Percentiles rank a stretch among this genome's conserved stretches.
phyloP scores from a whole-genome alignment of 2,888 invertebrate genomes.

The Cylindroiulus punctatus region DNA sequence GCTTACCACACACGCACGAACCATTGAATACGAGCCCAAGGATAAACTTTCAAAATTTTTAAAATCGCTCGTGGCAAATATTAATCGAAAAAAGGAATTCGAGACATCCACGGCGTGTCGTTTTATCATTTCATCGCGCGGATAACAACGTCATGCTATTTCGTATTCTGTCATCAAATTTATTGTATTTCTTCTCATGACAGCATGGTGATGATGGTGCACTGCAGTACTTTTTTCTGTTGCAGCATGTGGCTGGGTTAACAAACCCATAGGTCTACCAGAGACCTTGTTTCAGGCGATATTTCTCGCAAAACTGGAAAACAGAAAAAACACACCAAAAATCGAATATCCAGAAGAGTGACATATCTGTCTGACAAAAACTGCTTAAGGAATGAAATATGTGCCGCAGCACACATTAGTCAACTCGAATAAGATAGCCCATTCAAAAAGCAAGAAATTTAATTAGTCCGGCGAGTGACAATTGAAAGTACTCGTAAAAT shows the following conservation, averaged over 20 bases:
- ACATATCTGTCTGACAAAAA: slow-evolving; percentile 42
- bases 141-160: slow-evolving; percentile 45
- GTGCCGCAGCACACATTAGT: neutral
- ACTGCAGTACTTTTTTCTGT: slow-evolving; percentile 43
- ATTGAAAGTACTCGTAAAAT: neutral
- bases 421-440: neutral
- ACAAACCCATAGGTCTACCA: slow-evolving; percentile 20
- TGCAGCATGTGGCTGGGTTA: slow-evolving; percentile 34
- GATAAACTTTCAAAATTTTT: slow-evolving; percentile 33
- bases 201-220: slow-evolving; percentile 43
- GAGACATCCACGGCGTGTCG: slow-evolving; percentile 40
- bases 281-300: slow-evolving; percentile 37
- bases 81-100: slow-evolving; percentile 47
- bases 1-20: slow-evolving; percentile 34
- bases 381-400: slow-evolving; percentile 27
- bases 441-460: slow-evolving; percentile 7
- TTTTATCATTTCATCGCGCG: slow-evolving; percentile 41
- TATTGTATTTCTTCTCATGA: slow-evolving; percentile 44
- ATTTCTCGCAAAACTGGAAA: neutral
- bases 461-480: neutral
- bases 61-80: slow-evolving; percentile 10
- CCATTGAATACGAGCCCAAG: slow-evolving; percentile 37
- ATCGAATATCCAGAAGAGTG: slow-evolving; percentile 45
- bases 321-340: slow-evolving; percentile 20
- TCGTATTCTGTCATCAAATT: slow-evolving; percentile 45